Evolutionary conservation across 2,113 vertebrate genomes (phyloP).

Genomic region (Misgurnus mizolepis): DNA sequence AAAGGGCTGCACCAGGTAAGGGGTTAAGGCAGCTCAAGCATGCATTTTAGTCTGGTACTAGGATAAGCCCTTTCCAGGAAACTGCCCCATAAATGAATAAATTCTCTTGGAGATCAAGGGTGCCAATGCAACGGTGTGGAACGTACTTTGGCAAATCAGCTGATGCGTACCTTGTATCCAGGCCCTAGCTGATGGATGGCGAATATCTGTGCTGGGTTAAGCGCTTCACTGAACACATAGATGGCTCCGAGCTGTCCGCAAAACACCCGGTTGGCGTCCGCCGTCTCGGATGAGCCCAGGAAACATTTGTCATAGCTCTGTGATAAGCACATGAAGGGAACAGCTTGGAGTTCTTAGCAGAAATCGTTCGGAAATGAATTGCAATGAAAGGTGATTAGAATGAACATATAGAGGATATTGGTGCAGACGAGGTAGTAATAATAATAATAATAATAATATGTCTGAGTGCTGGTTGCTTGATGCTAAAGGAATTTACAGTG

Average conservation of each 20-base stretch:
- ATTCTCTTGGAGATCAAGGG: slow-evolving; percentile 60
- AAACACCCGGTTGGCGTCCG: slow-evolving; percentile 94
- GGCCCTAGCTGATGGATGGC: slow-evolving; percentile 96
- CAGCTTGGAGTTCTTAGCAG: background rate
- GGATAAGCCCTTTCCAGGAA: too few relatives aligned
- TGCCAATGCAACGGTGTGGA: slow-evolving; percentile 51
- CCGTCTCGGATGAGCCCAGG: slow-evolving; percentile 96
- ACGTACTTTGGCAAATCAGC: slow-evolving; percentile 56
- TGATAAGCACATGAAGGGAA: slow-evolving; percentile 5
- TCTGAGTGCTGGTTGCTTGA: background rate
- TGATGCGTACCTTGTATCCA: slow-evolving; percentile 89
- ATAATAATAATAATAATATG: background rate
- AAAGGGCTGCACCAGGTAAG: too few relatives aligned
- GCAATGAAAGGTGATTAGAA: background rate
- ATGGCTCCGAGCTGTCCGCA: slow-evolving; percentile 95
- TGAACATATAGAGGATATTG: background rate
- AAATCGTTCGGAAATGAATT: background rate
- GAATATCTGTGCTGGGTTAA: slow-evolving; percentile 98
- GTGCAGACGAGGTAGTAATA: background rate
- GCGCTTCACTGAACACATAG: slow-evolving; percentile 94
- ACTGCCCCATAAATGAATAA: slow-evolving; percentile 39
- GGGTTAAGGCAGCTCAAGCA: too few relatives aligned
- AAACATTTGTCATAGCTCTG: slow-evolving; percentile 99
- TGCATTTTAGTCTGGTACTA: background rate
- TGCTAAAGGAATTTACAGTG: background rate